Evolutionary conservation across 2,888 invertebrate species (phyloP), one percentile per base, ranked within the genome.

Genomic region (Xestia c-nigrum): DNA sequence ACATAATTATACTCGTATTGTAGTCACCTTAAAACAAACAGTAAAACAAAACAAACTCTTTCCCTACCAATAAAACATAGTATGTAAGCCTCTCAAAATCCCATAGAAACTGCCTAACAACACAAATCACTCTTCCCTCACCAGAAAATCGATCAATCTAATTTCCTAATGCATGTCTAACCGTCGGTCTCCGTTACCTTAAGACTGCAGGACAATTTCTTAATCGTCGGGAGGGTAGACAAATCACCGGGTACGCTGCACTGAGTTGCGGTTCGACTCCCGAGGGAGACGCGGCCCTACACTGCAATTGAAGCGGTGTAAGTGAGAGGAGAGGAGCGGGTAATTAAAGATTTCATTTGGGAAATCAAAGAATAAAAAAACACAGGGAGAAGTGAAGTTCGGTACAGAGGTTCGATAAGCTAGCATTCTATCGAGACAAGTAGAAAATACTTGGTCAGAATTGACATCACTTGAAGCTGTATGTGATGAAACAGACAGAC

Each of bases 231-330:
- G 90, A 90, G 91, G 93, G 92, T 91, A 88, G 94, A 96, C 95
- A 94, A 95, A 96, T 96, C 95, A 94, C 95, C 94, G 92, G 89
- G 89, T 90, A 89, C 89, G 89, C 89, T 94, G 93, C 93, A 93
- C 86, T 90, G 94, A 92, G 93, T 91, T 94, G 94, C 89, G 91
- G 93, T 91, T 86, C 86, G 84, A 85, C 83, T 89, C 95, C 90
- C 93, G 61, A 64, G 94, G 93, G 95, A 93, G 85, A 79, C 57
- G 63, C 90, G 89, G 91, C 92, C 92, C 92, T 89, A 83, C 88
- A 87, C 88, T 89, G 90, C 90, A 90, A 78, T 86, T 90, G 89
- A 52, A 46, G 83, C 88, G 90, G 79, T 9, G 64, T 87, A 90
- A 81, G 87, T n/a, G 31, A 86, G 6, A 67, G 76, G 84, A 68